phyloP scores from a whole-genome alignment of 2,113 vertebrate species.

The Cyprinodon brontotheroides region DNA sequence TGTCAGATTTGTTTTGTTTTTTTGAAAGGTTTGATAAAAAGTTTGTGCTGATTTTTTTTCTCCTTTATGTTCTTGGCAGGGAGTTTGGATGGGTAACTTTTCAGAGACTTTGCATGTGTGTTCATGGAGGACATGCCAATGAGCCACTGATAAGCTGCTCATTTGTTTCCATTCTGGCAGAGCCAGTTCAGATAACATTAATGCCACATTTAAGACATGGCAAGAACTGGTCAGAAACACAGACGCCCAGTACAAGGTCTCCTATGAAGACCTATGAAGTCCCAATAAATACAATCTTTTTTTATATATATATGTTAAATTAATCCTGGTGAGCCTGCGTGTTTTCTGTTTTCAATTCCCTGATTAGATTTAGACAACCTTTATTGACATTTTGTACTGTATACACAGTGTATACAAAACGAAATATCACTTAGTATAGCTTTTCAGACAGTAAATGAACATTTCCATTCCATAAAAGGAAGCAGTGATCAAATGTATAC shows the following conservation, averaged over 20 bases:
- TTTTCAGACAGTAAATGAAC: no score
- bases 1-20: conserved; percentile 65
- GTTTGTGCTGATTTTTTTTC: conserved; percentile 66
- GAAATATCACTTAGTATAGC: no score
- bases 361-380: no score
- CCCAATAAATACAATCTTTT: no score
- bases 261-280: not conserved
- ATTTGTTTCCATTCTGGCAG: conserved; percentile 45
- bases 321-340: no score
- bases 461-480: no score
- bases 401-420: no score
- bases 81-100: conserved; percentile 59
- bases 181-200: conserved; percentile 68
- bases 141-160: conserved; percentile 38
- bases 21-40: conserved; percentile 34
- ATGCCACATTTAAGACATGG: conserved; percentile 66
- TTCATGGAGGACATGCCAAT: conserved; percentile 35
- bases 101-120: conserved; percentile 34
- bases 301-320: no score
- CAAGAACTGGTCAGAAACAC: conserved; percentile 68
- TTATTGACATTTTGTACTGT: no score
- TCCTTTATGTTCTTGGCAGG: conserved; percentile 53
- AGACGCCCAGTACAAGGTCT: conserved; percentile 49
- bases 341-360: no score
- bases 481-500: no score